Evolutionary conservation across 2,113 vertebrate genomes (phyloP), one percentile per base, ranked within the genome.

Genomic region (Atractosteus spatula): DNA sequence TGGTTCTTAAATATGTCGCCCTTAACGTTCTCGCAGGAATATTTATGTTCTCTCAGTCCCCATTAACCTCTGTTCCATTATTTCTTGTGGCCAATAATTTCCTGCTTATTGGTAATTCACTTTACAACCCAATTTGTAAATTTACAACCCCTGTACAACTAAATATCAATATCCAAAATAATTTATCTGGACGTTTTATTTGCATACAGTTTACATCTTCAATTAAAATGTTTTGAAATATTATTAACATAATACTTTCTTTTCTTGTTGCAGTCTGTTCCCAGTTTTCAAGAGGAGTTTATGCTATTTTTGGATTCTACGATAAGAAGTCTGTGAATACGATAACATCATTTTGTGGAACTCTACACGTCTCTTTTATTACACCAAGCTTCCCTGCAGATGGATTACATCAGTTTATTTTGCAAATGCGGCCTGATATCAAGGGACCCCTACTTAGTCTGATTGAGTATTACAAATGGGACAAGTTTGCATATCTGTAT

Each of bases 251-350:
- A 14, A 44, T 71, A 11, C 10, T 82, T 3, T 82, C 29, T 77
- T 55, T 67, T 63, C 55, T 79, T 14, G 73, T 79, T 84, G 45
- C 84, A 99, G 97, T 99, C 86, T 99, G 97, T 88, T 99, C 97
- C 75, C 97, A 99, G 93, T 99, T 99, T 93, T 98, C 97, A 70
- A 96, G 97, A 92, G 97, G 97, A 78, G 97, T 99, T 65, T 99
- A 98, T 81, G 97, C 97, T 84, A 99, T 99, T 89, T 99, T 99
- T 84, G 97, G 97, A 84, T 99, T 99, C 92, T 99, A 99, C 43
- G 97, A 99, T 89, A 99, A 99, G 92, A 99, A 99, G 91, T 99
- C 97, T 56, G 96, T 99, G 81, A 99, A 99, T 86, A 99, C 97
- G 76, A 98, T 99, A 88, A 98, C 97, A 12, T 99, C 97, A 0